Evolutionary conservation across 2,797 vertebrate species (phyloP).

Genomic region (Tamandua tetradactyla): DNA sequence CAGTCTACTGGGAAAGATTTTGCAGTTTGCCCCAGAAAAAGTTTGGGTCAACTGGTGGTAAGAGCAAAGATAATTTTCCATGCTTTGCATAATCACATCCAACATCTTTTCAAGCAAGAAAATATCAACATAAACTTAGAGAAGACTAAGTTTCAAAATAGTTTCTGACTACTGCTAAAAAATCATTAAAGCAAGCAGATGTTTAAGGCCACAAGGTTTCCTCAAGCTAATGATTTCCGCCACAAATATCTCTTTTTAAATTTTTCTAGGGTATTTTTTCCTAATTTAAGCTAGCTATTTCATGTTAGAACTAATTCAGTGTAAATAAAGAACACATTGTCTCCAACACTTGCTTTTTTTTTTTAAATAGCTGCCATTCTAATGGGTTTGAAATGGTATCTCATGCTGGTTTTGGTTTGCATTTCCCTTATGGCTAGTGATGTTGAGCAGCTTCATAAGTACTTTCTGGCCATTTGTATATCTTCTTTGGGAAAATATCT

Average conservation of each 20-base stretch:
- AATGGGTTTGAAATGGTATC: too few relatives aligned
- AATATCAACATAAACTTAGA: not conserved
- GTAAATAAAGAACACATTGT: not conserved
- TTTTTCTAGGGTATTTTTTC: not conserved
- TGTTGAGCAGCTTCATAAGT: too few relatives aligned
- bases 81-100: not conserved
- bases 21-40: not conserved
- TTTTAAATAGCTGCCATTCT: too few relatives aligned
- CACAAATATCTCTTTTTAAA: not conserved
- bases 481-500: too few relatives aligned
- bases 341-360: too few relatives aligned
- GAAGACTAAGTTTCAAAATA: conserved; percentile 13
- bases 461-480: too few relatives aligned
- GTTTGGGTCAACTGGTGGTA: conserved; percentile 17
- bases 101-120: conserved; percentile 40
- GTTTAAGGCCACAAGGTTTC: not conserved
- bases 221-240: not conserved
- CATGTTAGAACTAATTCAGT: conserved; percentile 3
- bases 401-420: too few relatives aligned
- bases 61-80: conserved; percentile 40
- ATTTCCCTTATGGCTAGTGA: too few relatives aligned
- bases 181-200: conserved; percentile 28
- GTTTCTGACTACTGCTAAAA: not conserved
- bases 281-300: not conserved
- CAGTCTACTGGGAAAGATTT: not conserved